Percentiles rank a stretch among this genome's conserved stretches.
These are phyloP conservation scores for Polydrusus pterygomalis DNA, from an alignment of 2,888 invertebrate genomes.

Conservation along the genomic window DNA sequence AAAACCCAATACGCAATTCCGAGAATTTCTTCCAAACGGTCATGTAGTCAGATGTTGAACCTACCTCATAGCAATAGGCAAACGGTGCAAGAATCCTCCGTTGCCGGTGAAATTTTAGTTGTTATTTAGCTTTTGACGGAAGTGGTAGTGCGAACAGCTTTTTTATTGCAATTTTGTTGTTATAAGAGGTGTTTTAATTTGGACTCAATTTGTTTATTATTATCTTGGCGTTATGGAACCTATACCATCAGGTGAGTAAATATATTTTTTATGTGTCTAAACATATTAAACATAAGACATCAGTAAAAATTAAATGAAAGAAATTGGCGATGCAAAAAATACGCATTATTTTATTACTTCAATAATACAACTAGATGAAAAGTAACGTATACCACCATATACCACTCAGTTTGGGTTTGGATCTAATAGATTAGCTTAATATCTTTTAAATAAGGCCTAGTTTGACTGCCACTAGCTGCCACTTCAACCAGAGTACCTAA, in stretches of 20 bases:
- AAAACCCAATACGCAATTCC: no score
- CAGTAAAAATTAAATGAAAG: not conserved
- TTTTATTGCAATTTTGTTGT: not conserved
- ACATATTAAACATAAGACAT: not conserved
- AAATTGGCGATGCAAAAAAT: not conserved
- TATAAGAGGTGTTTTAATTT: not conserved
- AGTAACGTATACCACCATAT: not conserved
- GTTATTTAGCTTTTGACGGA: no score
- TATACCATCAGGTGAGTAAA: not conserved
- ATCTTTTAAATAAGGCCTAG: not conserved
- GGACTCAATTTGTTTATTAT: not conserved
- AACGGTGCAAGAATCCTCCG: no score
- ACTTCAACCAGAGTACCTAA: not conserved
- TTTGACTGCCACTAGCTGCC: not conserved
- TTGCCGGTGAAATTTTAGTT: no score
- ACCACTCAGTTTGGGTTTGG: not conserved
- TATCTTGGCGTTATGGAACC: constrained; percentile 3
- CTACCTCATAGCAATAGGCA: no score
- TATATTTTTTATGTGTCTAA: not conserved
- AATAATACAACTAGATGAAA: not conserved
- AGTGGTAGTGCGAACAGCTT: not conserved
- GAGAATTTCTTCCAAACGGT: no score
- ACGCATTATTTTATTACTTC: not conserved
- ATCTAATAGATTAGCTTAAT: not conserved
- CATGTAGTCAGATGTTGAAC: no score